phyloP scores from a whole-genome alignment of 2,888 invertebrate genomes.

The Lasioglossum malachurum region DNA sequence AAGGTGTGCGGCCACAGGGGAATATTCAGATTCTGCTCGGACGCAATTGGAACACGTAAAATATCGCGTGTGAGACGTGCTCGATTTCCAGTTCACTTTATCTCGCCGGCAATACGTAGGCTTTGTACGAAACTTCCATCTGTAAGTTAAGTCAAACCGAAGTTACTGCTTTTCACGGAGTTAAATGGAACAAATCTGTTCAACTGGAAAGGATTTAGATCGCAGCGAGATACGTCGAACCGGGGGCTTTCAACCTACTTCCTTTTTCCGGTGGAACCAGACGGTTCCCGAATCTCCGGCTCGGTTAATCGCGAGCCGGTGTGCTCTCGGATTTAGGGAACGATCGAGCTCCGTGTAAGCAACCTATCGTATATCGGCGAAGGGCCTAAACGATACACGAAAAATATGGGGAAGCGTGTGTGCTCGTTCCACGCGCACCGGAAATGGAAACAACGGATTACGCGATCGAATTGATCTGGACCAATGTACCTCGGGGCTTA shows the following conservation, averaged over 20 bases:
- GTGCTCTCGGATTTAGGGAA: neutral
- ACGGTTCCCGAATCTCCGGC: neutral
- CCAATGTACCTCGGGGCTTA: neutral
- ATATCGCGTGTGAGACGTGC: conserved; percentile 20
- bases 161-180: conserved; percentile 40
- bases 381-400: neutral
- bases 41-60: conserved; percentile 11
- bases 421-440: neutral
- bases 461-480: conserved; percentile 3
- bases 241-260: conserved; percentile 40
- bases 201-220: conserved; percentile 48
- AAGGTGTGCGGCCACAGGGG: neutral
- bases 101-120: conserved; percentile 16
- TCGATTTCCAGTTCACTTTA: conserved; percentile 38
- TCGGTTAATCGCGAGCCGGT: neutral
- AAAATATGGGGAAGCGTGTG: neutral
- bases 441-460: conserved; percentile 39
- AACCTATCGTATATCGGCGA: neutral
- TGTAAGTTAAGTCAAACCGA: conserved; percentile 48
- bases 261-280: neutral
- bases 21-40: conserved; percentile 10
- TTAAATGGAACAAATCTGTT: conserved; percentile 56
- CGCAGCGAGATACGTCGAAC: conserved; percentile 34
- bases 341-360: neutral
- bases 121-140: conserved; percentile 28